Evolutionary conservation across 1,140 invertebrate genomes (phyloP), one percentile per base, ranked within the genome.

Genomic region (Drosophila lowei): DNA sequence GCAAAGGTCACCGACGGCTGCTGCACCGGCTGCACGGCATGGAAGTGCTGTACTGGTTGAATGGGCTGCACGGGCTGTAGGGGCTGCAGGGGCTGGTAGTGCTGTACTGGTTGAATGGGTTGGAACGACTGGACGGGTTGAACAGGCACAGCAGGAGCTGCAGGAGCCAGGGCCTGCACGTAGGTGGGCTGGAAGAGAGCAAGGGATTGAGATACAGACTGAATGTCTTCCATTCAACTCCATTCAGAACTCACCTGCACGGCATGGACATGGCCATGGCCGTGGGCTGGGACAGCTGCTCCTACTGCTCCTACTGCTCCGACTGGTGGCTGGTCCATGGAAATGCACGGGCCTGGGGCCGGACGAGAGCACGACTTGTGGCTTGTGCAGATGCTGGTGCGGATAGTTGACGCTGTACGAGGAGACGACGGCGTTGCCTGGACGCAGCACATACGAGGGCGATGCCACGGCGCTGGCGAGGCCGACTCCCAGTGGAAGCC

Each of bases 371-470:
- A 79, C 59, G 15, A 72, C 48, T 7, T 38, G 34, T 1, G 85
- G 79, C 52, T 85, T 77, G 11, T 85, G 89, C 34, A 85, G 25
- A 50, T 76, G 76, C 47, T 90, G 89, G 23, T 83, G 84, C 8
- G 89, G 89, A 68, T 90, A 90, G 58, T 84, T 90, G 60, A 88
- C 85, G 46, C 79, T 90, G 74, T 90, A 90, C 0, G 89, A 90
- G 50, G 89, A 84, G 38, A 90, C 89, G 2, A 89, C 54, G 1
- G 89, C 89, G 13, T 80, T 79, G 42, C 89, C 89, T 0, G 89
- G 89, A 38, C 89, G 81, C 53, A 90, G 59, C 16, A 90, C 53
- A 46, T 68, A 90, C 11, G 85, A 77, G 4, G 79, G 66, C 2
- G 63, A 23, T 0, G 62, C 64, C 3, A 68, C 47, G 2, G 72